Base-by-base conservation (phyloP, 2,888 invertebrate genomes). In the Protonemura montana region DNA sequence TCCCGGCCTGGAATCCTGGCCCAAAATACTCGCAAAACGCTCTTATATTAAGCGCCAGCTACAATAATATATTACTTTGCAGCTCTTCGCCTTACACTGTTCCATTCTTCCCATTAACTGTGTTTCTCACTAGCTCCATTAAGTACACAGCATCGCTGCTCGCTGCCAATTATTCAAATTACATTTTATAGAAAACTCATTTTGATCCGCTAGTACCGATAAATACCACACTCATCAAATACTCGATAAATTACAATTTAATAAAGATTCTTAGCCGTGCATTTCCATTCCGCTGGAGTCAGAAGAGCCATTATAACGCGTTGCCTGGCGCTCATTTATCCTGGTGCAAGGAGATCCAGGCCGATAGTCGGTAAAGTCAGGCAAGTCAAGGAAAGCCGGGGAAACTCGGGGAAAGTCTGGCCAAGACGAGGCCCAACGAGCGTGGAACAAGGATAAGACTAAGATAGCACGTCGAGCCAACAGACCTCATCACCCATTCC, bases 181-280 rank as follows among this genome's bases (percentile, higher is more conserved):
- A 77, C 86, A 86, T 77, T 35, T 35, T 86, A 84, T 84, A 86
- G 86, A 78, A 84, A 86, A 77, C 30, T 77, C 28, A 80, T 78
- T 78, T 84, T 35, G 41, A 27, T 83, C 78, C 78, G 42, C 76
- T n/a, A 16, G 35, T 28, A 10, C 84, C 82, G 27, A 21, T 76
- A 80, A 86, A 35, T 59, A 86, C 86, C 35, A 82, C 35, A 29
- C 86, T 86, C 86, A 85, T 86, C 84, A 86, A 80, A 41, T 59
- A 86, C 84, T 59, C 80, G 77, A 86, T 84, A 86, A 85, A 86
- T 86, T 86, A 86, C 35, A 86, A 86, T 86, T 86, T 84, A 85
- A 86, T 86, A 85, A 86, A 84, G 85, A 84, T 76, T 84, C 59
- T 76, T 59, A n/a, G n/a, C 5, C 82, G 59, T 59, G 59, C 59